Base-by-base conservation (phyloP, 2,888 invertebrate genomes). In the Phengaris alcon region DNA sequence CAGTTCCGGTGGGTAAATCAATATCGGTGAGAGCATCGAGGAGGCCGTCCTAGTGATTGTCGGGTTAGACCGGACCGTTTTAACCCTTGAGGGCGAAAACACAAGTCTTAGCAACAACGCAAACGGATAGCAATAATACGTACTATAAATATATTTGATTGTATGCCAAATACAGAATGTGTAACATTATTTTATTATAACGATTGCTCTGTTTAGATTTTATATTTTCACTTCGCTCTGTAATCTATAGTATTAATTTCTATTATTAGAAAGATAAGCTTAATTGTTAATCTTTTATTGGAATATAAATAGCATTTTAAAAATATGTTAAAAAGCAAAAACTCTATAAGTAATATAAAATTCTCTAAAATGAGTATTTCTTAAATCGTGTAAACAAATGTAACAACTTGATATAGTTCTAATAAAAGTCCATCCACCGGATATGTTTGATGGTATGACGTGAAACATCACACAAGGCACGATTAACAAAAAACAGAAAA, bases 31-130 rank as follows among this genome's bases (percentile, higher is more conserved):
- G 79, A 94, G 92, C 91, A 93, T 93, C 88, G 93, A 91, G 79
- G 94, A 93, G 80, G 94, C 94, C 81, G 93, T 90, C 90, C 94
- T 88, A 86, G 93, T 93, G 89, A 93, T 91, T 82, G 93, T 93
- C 79, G 94, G 94, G 83, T 93, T 93, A 88, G 94, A 93, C 87
- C 93, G 93, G 88, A 93, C 90, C 90, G 93, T 92, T 89, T 92
- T 93, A 86, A 92, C 91, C 93, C 93, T 93, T 91, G 82, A 83
- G 82, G 81, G 83, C 86, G 85, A 86, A 90, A 90, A 91, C 85
- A 90, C 89, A 90, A 85, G 88, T 72, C 64, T 64, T 64, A 64
- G 64, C 64, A 64, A 64, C 64, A 64, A 64, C 64, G 35, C 64
- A 64, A 35, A 59, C 10, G 59, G 64, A 4, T 35, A 12, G 64